Conservation (phyloP, 2,888 invertebrate species). For the Glyphotaelius pellucidus region DNA sequence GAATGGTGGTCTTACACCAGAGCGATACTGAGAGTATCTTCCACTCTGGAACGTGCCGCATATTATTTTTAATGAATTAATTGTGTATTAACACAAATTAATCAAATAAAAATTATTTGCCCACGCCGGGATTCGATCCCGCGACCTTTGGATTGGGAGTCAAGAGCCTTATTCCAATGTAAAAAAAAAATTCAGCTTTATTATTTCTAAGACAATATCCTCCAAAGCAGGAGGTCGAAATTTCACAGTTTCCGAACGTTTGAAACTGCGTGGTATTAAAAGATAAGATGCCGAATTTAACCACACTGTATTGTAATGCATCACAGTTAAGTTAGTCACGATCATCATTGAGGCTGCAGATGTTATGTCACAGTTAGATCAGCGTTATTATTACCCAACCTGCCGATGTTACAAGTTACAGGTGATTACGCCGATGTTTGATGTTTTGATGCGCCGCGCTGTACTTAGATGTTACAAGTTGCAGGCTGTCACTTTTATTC, state of each 20-base stretch:
- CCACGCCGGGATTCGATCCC: no score
- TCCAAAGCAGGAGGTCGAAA: background rate
- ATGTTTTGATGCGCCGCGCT: background rate
- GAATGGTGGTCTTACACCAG: no score
- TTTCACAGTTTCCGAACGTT: background rate
- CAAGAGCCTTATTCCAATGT: no score
- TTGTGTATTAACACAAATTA: no score
- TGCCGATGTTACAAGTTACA: background rate
- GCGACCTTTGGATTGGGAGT: no score
- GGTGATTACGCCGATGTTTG: background rate
- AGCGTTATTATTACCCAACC: background rate
- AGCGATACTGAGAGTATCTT: no score
- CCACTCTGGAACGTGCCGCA: no score
- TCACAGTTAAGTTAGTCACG: background rate
- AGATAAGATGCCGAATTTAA: background rate
- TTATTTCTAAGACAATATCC: no score
- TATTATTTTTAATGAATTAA: no score
- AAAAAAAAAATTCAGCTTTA: no score
- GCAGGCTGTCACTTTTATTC: background rate
- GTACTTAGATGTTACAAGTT: background rate
- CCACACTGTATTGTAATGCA: background rate
- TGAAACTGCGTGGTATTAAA: background rate
- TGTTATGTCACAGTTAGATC: conserved; percentile 2
- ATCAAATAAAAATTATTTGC: no score
- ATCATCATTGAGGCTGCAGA: background rate